phyloP scores from a whole-genome alignment of 2,113 vertebrate species.

The Addax nasomaculatus region DNA sequence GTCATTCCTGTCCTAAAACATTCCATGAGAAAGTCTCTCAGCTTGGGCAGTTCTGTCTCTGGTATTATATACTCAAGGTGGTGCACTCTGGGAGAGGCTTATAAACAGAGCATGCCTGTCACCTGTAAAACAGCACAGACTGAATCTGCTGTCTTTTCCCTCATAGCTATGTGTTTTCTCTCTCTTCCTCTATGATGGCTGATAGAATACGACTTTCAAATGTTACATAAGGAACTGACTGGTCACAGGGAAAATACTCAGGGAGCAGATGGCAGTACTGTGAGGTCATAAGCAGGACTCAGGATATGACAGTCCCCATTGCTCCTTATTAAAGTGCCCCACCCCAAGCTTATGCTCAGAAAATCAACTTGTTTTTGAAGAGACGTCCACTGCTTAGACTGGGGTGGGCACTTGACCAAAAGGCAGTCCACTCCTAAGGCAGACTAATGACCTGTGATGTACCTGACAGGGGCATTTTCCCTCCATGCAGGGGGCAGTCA shows the following conservation, averaged over 20 bases:
- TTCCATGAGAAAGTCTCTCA: not conserved
- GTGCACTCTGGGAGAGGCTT: not conserved
- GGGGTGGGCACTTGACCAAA: not conserved
- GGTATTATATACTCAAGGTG: not conserved
- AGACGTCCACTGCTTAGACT: not conserved
- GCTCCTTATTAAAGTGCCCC: not conserved
- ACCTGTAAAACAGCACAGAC: not conserved
- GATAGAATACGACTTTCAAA: not conserved
- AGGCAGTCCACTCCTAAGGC: not conserved
- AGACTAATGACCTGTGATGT: not conserved
- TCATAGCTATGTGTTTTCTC: not conserved
- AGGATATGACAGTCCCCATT: too few species aligned
- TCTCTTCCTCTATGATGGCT: not conserved
- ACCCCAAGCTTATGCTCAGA: not conserved
- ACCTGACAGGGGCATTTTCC: not conserved
- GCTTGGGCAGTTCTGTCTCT: not conserved
- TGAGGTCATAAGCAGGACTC: not conserved
- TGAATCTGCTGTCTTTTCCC: not conserved
- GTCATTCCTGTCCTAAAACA: not conserved
- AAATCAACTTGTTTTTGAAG: not conserved
- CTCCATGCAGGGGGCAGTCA: not conserved
- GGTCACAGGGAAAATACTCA: not conserved
- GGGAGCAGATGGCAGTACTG: not conserved
- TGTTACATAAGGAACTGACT: not conserved
- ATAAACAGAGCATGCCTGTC: not conserved